phyloP scores from a whole-genome alignment of 2,888 invertebrate species.

The Nephrotoma appendiculata region DNA sequence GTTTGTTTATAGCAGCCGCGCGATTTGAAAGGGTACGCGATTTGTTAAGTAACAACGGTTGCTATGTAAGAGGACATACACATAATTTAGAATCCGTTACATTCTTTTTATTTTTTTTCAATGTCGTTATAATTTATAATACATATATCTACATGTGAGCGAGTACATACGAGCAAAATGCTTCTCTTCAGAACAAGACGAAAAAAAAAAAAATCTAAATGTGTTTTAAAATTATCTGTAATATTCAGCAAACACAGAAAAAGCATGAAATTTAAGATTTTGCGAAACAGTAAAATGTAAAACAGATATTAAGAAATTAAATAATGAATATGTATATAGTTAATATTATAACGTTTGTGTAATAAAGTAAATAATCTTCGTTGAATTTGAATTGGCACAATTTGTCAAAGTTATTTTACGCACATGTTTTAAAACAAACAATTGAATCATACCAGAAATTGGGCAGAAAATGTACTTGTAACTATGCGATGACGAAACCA shows the following conservation, averaged over 20 bases:
- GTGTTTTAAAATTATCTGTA: not conserved
- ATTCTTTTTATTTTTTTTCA: not conserved
- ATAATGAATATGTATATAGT: not conserved
- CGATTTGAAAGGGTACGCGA: not conserved
- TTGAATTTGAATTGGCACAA: not conserved
- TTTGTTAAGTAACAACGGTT: not conserved
- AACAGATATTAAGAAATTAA: not conserved
- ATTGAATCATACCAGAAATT: too few relatives aligned
- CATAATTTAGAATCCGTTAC: not conserved
- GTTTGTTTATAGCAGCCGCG: not conserved
- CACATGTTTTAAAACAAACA: not conserved
- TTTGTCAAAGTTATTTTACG: not conserved
- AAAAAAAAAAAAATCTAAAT: not conserved
- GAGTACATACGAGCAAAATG: not conserved
- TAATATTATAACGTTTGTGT: not conserved
- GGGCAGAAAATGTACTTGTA: too few relatives aligned
- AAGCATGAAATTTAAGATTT: not conserved
- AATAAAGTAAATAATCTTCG: not conserved
- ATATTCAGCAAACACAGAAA: not conserved
- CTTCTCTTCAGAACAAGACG: not conserved
- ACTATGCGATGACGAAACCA: too few relatives aligned
- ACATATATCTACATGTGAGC: not conserved
- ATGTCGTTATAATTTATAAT: not conserved
- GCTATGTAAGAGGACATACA: not conserved
- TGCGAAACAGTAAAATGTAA: not conserved